phyloP scores from a whole-genome alignment of 1,140 invertebrate genomes.

The Leptopilina clavipes region DNA sequence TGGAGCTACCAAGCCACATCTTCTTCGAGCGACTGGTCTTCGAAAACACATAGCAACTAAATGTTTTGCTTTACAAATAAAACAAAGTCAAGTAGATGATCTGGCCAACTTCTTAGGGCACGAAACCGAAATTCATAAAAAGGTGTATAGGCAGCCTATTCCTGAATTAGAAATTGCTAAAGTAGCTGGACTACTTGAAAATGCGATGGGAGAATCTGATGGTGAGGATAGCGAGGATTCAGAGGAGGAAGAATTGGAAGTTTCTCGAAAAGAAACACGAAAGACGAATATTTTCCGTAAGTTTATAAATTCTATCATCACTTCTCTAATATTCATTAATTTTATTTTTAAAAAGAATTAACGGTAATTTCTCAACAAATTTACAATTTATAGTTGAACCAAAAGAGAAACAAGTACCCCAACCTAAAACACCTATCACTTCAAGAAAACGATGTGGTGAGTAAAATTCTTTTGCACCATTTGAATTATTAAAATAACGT shows the following conservation, averaged over 20 bases:
- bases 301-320: no score
- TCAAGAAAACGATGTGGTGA: no score
- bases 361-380: no score
- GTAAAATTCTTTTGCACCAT: no score
- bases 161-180: constrained; percentile 23
- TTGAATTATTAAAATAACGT: no score
- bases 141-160: constrained; percentile 43
- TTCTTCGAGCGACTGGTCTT: neutral
- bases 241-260: neutral
- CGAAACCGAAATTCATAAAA: constrained; percentile 42
- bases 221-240: neutral
- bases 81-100: constrained; percentile 44
- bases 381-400: no score
- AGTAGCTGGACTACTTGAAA: constrained; percentile 31
- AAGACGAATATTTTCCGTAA: no score
- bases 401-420: no score
- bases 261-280: neutral
- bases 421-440: no score
- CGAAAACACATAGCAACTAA: no score
- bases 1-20: neutral
- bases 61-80: constrained; percentile 28
- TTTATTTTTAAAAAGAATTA: no score
- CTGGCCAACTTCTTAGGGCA: constrained; percentile 51
- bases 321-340: no score
- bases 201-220: constrained; percentile 3